phyloP scores from a whole-genome alignment of 2,888 invertebrate species.

The Diarsia mendica region DNA sequence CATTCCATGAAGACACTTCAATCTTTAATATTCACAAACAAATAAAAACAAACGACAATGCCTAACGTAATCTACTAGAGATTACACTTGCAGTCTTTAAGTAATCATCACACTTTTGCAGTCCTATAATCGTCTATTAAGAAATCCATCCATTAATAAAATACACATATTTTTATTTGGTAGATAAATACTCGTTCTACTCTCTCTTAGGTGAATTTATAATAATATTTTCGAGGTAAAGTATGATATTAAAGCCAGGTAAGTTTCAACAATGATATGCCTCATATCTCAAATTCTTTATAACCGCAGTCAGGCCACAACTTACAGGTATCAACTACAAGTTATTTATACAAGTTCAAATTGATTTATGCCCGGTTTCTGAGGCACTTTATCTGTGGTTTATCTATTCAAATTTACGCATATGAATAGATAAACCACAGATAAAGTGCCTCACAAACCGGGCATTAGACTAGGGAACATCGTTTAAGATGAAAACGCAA shows the following conservation, averaged over 20 bases:
- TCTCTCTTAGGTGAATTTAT: neutral
- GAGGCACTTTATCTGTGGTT: too few species aligned
- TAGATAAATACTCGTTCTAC: neutral
- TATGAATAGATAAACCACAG: too few species aligned
- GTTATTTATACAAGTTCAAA: neutral
- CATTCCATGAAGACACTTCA: neutral
- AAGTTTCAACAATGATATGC: neutral
- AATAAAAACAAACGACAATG: neutral
- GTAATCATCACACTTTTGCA: conserved; percentile 45
- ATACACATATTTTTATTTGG: neutral
- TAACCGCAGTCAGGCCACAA: neutral
- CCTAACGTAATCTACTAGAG: conserved; percentile 25
- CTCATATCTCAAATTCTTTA: neutral
- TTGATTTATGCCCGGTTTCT: too few species aligned
- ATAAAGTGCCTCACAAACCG: too few species aligned
- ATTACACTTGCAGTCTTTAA: conserved; percentile 54
- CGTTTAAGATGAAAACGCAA: neutral
- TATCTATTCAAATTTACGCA: too few species aligned
- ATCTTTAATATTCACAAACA: conserved; percentile 5
- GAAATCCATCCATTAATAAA: neutral
- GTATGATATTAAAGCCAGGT: neutral
- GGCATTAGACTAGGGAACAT: neutral
- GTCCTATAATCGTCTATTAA: conserved; percentile 19
- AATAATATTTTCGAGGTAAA: conserved; percentile 4
- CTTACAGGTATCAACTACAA: neutral